phyloP scores from a whole-genome alignment of 2,888 invertebrate species.

The Melikaiella ostensackeni region DNA sequence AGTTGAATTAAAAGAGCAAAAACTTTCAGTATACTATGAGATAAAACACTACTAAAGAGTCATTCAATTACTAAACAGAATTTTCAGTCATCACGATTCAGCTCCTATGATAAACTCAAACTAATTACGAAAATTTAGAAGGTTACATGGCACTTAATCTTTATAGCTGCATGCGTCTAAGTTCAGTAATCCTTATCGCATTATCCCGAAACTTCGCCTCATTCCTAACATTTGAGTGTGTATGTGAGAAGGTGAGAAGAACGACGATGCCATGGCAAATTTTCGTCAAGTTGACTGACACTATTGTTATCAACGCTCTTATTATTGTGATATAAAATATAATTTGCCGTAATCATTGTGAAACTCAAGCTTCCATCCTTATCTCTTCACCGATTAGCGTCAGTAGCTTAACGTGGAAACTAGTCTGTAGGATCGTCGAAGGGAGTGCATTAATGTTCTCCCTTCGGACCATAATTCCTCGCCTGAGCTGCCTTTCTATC shows the following conservation, averaged over 20 bases:
- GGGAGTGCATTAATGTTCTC: constrained; percentile 47
- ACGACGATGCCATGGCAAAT: neutral
- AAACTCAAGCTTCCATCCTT: constrained; percentile 64
- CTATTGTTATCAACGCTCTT: constrained; percentile 25
- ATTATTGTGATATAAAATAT: constrained; percentile 29
- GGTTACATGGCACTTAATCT: constrained; percentile 20
- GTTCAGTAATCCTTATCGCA: constrained; percentile 37
- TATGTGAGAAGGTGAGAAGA: neutral
- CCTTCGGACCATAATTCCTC: constrained; percentile 53
- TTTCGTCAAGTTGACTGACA: constrained; percentile 26
- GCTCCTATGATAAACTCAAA: constrained; percentile 9
- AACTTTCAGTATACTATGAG: no score
- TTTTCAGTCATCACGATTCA: neutral
- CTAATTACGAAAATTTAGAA: constrained; percentile 31
- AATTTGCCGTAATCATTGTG: constrained; percentile 59
- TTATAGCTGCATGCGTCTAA: constrained; percentile 26
- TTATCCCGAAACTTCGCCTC: constrained; percentile 20
- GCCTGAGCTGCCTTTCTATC: constrained; percentile 50
- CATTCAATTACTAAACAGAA: neutral
- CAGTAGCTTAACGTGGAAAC: constrained; percentile 48
- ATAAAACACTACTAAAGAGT: no score
- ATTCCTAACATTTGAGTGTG: neutral
- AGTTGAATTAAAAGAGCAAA: no score
- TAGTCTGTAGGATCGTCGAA: constrained; percentile 38
- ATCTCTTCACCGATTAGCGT: constrained; percentile 62